Evolutionary conservation across 2,113 vertebrate genomes (phyloP), one percentile per base, ranked within the genome.

Genomic region (Limnothrissa miodon): DNA sequence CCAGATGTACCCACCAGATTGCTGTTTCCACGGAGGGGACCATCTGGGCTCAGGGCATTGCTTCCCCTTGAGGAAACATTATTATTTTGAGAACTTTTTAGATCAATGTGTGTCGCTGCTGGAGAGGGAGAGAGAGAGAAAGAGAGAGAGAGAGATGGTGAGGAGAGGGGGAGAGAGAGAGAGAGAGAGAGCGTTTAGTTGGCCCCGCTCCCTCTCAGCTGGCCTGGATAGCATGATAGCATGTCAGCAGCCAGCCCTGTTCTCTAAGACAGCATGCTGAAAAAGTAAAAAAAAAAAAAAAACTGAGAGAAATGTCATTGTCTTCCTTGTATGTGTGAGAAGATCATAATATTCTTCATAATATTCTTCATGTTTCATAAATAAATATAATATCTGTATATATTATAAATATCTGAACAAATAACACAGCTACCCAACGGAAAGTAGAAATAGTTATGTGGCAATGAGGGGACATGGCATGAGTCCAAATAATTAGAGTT

Each of bases 1-100:
- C 89, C 92, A 94, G 92, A 92, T 92, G 91, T 88, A 87, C 88
- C 88, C 87, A 89, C 83, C 91, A 90, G 88, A 87, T 74, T 74
- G 66, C 88, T 90, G 90, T 89, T 92, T 90, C 90, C 86, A 90
- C 23, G n/a, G 86, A 89, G 87, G 87, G 85, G 84, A 83, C 92
- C 92, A 93, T 93, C 92, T 94, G 91, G 91, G 84, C 82, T 88
- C 86, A 83, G 85, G 81, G 82, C 86, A 36, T 5, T 2, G 90
- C 80, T 87, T 89, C 78, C 88, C 87, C 83, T 93, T 83, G 85
- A 90, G 87, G 89, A 86, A 70, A 81, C 78, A 84, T 87, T 87
- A 85, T 81, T 87, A 84, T 81, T 87, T 79, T 86, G 51, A 87
- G 87, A 79, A 81, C 78, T 66, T 74, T 48, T 36, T 74, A 74